These are phyloP conservation scores for Petrocephalus zakoni DNA, from an alignment of 2,113 vertebrate species.

Conservation along the genomic window DNA sequence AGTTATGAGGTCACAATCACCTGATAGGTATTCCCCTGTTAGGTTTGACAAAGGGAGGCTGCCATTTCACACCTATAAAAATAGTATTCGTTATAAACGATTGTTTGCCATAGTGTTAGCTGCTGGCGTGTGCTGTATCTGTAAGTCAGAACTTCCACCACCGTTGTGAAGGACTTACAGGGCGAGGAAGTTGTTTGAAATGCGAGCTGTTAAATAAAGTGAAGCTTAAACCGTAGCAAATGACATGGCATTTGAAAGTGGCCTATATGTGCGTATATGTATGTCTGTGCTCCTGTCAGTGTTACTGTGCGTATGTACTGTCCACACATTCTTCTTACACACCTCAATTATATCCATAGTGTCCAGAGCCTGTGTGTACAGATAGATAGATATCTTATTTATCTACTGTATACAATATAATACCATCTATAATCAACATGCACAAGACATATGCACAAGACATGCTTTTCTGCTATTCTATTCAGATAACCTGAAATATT, in stretches of 20 bases:
- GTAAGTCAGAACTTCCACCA: conserved; percentile 54
- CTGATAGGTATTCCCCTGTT: conserved; percentile 76
- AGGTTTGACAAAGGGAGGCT: conserved; percentile 70
- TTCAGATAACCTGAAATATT: not conserved
- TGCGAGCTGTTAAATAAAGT: not conserved
- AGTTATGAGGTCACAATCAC: conserved; percentile 65
- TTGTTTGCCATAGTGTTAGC: conserved; percentile 61
- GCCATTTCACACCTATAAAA: conserved; percentile 68
- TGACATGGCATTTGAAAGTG: not conserved
- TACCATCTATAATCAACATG: not conserved
- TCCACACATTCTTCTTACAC: not conserved
- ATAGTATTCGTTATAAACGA: conserved; percentile 74
- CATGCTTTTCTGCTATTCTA: not conserved
- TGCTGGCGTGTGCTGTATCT: conserved; percentile 60
- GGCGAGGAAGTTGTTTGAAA: not conserved
- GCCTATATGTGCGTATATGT: not conserved
- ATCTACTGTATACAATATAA: not conserved
- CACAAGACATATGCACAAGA: not conserved
- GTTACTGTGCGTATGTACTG: not conserved
- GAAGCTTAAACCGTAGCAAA: not conserved
- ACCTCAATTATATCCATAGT: no score
- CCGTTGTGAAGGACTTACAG: conserved; percentile 52
- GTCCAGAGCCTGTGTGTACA: not conserved
- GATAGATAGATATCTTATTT: not conserved
- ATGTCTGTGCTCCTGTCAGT: not conserved